phyloP scores from a whole-genome alignment of 1,140 invertebrate genomes.

The Dendroctonus valens region DNA sequence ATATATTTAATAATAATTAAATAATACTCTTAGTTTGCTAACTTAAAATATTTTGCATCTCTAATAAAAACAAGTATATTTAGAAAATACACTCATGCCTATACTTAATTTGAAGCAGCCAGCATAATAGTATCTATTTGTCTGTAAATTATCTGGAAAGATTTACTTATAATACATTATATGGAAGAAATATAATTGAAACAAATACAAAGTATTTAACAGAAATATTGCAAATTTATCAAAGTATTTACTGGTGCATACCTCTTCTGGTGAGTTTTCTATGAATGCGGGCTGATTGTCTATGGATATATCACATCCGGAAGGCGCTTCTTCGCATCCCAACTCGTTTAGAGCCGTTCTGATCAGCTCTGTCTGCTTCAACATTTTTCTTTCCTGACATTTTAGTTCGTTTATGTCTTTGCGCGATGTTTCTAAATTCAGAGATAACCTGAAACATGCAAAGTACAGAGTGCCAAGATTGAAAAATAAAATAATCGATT shows the following conservation, averaged over 20 bases:
- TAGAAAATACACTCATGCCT: no score
- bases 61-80: no score
- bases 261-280: conserved; percentile 45
- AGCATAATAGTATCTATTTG: no score
- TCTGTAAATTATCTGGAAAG: no score
- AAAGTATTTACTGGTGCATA: conserved; percentile 21
- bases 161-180: no score
- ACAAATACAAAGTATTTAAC: no score
- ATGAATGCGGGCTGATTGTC: conserved; percentile 53
- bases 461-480: neutral
- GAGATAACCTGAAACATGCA: conserved; percentile 33
- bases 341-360: conserved; percentile 77
- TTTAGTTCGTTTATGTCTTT: conserved; percentile 61
- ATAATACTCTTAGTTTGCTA: no score
- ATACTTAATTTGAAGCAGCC: no score
- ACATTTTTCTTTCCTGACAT: conserved; percentile 77
- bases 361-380: conserved; percentile 77
- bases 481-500: neutral
- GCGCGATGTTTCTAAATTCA: conserved; percentile 40
- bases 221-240: no score
- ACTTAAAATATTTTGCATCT: no score
- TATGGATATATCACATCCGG: conserved; percentile 73
- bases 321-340: conserved; percentile 81
- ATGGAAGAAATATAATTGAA: no score
- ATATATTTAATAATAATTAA: no score